Conservation (phyloP, 2,797 vertebrate species). For the Acrossocheilus fasciatus region DNA sequence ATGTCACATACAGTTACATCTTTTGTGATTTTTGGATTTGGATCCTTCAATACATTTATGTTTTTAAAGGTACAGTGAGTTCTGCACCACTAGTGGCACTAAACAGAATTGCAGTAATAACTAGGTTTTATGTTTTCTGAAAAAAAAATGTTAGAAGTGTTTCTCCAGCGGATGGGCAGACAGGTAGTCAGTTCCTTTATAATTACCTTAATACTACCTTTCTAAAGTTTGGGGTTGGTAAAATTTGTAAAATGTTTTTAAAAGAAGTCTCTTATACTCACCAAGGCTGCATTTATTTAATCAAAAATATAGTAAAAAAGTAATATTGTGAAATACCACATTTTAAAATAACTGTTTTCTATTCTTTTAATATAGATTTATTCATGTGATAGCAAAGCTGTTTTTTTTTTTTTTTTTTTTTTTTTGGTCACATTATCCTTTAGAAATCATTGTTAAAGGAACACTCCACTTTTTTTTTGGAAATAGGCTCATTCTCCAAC, state of each 20-base stretch:
- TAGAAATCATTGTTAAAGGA: not conserved
- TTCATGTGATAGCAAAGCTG: not conserved
- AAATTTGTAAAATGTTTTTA: not conserved
- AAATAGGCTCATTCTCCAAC: too few relatives aligned
- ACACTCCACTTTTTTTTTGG: too few relatives aligned
- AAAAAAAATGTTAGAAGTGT: not conserved
- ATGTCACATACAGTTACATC: not conserved
- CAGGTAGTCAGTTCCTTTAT: too few relatives aligned
- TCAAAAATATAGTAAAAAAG: not conserved
- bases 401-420: too few relatives aligned
- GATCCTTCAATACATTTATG: not conserved
- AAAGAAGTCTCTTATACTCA: not conserved
- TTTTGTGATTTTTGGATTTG: conserved; percentile 24
- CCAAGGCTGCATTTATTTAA: not conserved
- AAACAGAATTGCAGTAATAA: not conserved
- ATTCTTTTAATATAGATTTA: not conserved
- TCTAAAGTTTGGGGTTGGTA: not conserved
- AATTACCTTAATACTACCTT: not conserved
- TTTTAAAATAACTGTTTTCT: not conserved
- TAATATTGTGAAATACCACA: not conserved
- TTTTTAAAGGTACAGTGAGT: not conserved
- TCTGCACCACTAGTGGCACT: not conserved
- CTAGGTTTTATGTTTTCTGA: not conserved
- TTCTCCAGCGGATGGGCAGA: not conserved
- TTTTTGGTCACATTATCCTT: not conserved